A percentile compares a stretch with the other conserved stretches of the same genome.
Evolutionary conservation across 64 coral and sea anemone species (phyloP).

Genomic region (Acropora yongei): DNA sequence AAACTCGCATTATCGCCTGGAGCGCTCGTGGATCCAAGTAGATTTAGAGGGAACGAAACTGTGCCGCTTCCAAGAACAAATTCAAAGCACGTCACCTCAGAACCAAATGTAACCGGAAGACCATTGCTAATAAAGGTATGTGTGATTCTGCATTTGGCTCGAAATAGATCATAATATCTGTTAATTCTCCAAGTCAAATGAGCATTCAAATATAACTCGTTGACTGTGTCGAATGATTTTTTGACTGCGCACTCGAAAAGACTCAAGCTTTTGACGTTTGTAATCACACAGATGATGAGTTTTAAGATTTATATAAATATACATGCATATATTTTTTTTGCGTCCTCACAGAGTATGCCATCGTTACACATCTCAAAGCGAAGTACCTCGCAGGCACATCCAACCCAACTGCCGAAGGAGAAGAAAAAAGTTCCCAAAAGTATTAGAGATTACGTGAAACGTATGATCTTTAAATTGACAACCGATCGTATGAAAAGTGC

Average conservation of each 20-base stretch:
- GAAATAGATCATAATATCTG: slow-evolving; percentile 22
- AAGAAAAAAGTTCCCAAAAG: slow-evolving; percentile 9
- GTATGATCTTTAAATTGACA: neutral
- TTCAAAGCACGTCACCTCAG: neutral
- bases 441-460: neutral
- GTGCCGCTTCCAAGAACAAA: slow-evolving; percentile 9
- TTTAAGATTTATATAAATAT: neutral
- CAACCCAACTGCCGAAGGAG: neutral
- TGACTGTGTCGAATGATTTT: neutral
- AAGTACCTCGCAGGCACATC: slow-evolving; percentile 8
- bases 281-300: neutral
- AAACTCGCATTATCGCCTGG: slow-evolving; percentile 45
- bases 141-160: neutral
- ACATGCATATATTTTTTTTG: neutral
- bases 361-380: slow-evolving; percentile 19
- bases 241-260: neutral
- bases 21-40: slow-evolving; percentile 12
- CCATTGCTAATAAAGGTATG: slow-evolving; percentile 18
- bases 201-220: neutral
- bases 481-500: neutral
- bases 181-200: neutral
- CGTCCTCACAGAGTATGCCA: slow-evolving; percentile 22
- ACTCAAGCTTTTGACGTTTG: slow-evolving; percentile 35
- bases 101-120: neutral
- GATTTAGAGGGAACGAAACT: neutral